These are phyloP conservation scores for Apamea sordens DNA, from an alignment of 2,888 invertebrate species.

Conservation along the genomic window DNA sequence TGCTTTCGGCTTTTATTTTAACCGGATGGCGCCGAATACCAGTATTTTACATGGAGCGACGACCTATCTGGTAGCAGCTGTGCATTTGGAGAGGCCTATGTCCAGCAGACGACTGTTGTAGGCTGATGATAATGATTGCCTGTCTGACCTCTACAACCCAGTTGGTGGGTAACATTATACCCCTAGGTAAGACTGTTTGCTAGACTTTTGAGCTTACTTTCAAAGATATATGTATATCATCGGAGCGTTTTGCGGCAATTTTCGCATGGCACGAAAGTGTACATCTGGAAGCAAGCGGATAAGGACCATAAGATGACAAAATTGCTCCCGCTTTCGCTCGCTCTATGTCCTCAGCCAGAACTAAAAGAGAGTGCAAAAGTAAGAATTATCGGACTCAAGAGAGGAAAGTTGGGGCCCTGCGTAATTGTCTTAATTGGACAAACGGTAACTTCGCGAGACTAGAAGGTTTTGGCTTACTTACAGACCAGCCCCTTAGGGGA, in stretches of 20 bases:
- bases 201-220: background rate
- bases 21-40: too few species aligned
- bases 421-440: conserved; percentile 75
- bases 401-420: conserved; percentile 67
- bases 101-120: too few species aligned
- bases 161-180: background rate
- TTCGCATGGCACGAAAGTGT: too few species aligned
- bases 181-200: background rate
- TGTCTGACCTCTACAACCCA: background rate
- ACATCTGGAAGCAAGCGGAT: too few species aligned
- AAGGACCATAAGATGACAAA: too few species aligned
- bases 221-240: too few species aligned
- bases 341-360: background rate
- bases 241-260: too few species aligned
- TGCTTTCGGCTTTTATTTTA: too few species aligned
- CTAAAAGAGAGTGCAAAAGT: conserved; percentile 62
- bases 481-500: background rate
- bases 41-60: too few species aligned
- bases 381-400: conserved; percentile 72
- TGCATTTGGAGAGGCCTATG: too few species aligned
- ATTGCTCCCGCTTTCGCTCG: conserved; percentile 4
- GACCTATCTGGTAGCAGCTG: too few species aligned
- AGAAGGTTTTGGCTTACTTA: conserved; percentile 42
- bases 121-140: background rate
- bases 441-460: conserved; percentile 57